Evolutionary conservation across 2,888 invertebrate genomes (phyloP).

Genomic region (Ditula angustiorana): DNA sequence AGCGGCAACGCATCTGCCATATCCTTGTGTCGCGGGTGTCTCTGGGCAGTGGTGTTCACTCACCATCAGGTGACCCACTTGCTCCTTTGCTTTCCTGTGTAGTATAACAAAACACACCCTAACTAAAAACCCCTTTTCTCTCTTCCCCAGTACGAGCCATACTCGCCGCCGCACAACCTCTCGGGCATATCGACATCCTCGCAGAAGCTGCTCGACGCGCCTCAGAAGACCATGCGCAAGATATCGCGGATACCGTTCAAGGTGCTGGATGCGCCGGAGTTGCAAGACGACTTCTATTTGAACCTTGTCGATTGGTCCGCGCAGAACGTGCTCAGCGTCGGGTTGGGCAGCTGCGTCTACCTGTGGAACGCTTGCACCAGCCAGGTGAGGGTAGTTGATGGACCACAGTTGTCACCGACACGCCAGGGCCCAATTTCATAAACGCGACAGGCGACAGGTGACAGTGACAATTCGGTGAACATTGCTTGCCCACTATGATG

Average conservation of each 20-base stretch:
- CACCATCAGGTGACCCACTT: too few species aligned
- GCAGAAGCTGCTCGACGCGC: slow-evolving; percentile 96
- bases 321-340: slow-evolving; percentile 99
- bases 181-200: slow-evolving; percentile 98
- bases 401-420: too few species aligned
- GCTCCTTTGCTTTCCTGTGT: too few species aligned
- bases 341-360: slow-evolving; percentile 98
- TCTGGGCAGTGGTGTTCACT: too few species aligned
- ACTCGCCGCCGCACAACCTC: slow-evolving; percentile 95
- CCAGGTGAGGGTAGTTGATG: slow-evolving; percentile 86
- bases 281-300: slow-evolving; percentile 99
- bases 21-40: too few species aligned
- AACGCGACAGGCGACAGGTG: too few species aligned
- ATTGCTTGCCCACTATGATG: too few species aligned
- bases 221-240: slow-evolving; percentile 98
- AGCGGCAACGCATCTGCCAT: too few species aligned
- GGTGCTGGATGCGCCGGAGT: slow-evolving; percentile 96
- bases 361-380: slow-evolving; percentile 99
- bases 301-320: slow-evolving; percentile 99
- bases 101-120: too few species aligned
- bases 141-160: slow-evolving; percentile 89
- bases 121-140: too few species aligned
- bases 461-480: too few species aligned
- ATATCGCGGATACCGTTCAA: slow-evolving; percentile 99
- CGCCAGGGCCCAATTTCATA: too few species aligned